phyloP scores from a whole-genome alignment of 2,888 invertebrate species.

The Chydorus sphaericus region DNA sequence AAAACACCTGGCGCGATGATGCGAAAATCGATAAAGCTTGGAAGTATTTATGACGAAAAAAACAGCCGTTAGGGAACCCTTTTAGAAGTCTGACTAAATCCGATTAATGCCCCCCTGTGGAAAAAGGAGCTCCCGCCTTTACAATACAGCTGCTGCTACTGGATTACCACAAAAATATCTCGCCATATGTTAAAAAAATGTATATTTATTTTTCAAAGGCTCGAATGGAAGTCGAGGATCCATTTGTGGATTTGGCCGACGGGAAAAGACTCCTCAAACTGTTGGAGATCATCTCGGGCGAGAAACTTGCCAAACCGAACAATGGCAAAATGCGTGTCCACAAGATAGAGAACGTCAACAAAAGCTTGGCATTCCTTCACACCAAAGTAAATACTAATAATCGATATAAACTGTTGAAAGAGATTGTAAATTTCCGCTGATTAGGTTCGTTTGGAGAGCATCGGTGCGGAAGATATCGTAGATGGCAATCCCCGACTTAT shows the following conservation, averaged over 20 bases:
- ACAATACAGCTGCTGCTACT: too few species aligned
- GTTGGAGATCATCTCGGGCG: slow-evolving; percentile 96
- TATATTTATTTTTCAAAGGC: slow-evolving; percentile 25
- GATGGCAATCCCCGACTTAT: slow-evolving; percentile 95
- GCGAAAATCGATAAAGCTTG: too few species aligned
- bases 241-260: slow-evolving; percentile 91
- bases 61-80: too few species aligned
- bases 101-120: too few species aligned
- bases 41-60: too few species aligned
- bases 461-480: slow-evolving; percentile 97
- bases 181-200: not conserved
- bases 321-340: slow-evolving; percentile 91
- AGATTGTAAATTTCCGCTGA: slow-evolving; percentile 16
- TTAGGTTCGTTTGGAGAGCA: slow-evolving; percentile 89
- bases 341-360: slow-evolving; percentile 98
- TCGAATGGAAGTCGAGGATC: slow-evolving; percentile 93
- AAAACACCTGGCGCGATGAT: too few species aligned
- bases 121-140: too few species aligned
- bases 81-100: too few species aligned
- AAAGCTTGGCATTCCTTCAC: slow-evolving; percentile 86
- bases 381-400: slow-evolving; percentile 46
- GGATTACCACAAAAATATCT: too few species aligned
- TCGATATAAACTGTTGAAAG: not conserved
- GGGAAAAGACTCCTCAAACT: slow-evolving; percentile 82
- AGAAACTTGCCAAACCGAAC: slow-evolving; percentile 92